Base-by-base conservation (phyloP, 1,140 invertebrate species). In the Oryctes rhinoceros region DNA sequence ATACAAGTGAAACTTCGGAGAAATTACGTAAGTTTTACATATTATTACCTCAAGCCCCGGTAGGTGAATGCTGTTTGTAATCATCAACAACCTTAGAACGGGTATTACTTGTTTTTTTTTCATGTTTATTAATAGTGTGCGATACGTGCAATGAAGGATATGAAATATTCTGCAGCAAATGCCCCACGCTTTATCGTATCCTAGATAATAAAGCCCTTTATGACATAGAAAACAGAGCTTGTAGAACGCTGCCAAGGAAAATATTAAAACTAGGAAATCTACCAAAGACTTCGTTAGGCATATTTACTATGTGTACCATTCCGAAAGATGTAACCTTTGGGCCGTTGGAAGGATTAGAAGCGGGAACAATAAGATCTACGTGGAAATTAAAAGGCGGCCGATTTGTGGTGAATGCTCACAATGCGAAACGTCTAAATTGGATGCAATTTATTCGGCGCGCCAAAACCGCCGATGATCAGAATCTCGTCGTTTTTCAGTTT, bases 391-490 rank as follows among this genome's bases (percentile, higher is more conserved):
- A 53, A 53, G 49, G 49, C 13, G 49, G 49, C 49, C 10, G 49
- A n/a, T 53, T 53, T 53, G 49, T 53, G 3, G 49, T 53, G 3
- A 53, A n/a, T 11, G n/a, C 11, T 11, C 3, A 53, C n/a, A 53
- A 53, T 11, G 49, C 49, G 3, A 53, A 53, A n/a, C 10, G n/a
- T 53, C 13, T 53, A 53, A 53, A 53, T 53, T 53, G 49, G 49
- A 53, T 53, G 49, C 49, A 53, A 11, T 53, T 53, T 53, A 53
- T 53, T n/a, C 49, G 49, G n/a, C 49, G 49, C 49, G 49, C 49
- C 3, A 53, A 53, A 53, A 15, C 49, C 3, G 11, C 10, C 3
- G n/a, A 11, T 3, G 49, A 53, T 3, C 49, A 53, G n/a, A 53
- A 53, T 53, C 49, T 53, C 10, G 49, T 53, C 3, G 10, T 11